A percentile compares a stretch with the other conserved stretches of the same genome.
Conservation (phyloP, 2,888 invertebrate genomes). For the Lasioglossum lativentre region DNA sequence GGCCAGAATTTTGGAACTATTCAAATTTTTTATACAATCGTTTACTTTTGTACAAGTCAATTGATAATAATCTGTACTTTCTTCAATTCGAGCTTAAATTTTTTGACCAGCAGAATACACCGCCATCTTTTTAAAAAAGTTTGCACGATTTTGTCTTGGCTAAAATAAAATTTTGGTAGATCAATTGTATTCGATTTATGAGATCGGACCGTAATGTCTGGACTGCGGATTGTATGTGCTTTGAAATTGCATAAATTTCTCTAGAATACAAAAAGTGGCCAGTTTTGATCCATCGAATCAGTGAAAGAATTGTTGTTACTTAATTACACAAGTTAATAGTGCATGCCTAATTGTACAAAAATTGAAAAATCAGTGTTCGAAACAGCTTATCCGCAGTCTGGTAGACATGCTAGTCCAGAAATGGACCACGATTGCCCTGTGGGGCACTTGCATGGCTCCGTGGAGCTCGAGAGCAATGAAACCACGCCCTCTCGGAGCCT, state of each 20-base stretch:
- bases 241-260: neutral
- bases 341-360: neutral
- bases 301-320: neutral
- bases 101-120: neutral
- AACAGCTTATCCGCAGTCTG: slow-evolving; percentile 5
- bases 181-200: neutral
- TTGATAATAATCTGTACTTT: neutral
- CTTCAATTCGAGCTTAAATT: neutral
- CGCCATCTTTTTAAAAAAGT: neutral
- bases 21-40: neutral
- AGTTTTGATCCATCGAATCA: neutral
- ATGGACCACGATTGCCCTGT: neutral
- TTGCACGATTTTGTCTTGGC: neutral
- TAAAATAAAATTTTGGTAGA: neutral
- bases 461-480: neutral
- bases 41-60: neutral
- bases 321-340: neutral
- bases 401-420: neutral
- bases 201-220: neutral
- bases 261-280: neutral
- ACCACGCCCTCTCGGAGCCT: neutral
- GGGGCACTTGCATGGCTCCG: neutral
- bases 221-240: slow-evolving; percentile 3
- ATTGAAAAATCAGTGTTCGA: neutral
- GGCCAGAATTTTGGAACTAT: neutral